A percentile compares a stretch with the other conserved stretches of the same genome.
phyloP scores from a whole-genome alignment of 2,797 vertebrate genomes.

The Enteromius anoplus region DNA sequence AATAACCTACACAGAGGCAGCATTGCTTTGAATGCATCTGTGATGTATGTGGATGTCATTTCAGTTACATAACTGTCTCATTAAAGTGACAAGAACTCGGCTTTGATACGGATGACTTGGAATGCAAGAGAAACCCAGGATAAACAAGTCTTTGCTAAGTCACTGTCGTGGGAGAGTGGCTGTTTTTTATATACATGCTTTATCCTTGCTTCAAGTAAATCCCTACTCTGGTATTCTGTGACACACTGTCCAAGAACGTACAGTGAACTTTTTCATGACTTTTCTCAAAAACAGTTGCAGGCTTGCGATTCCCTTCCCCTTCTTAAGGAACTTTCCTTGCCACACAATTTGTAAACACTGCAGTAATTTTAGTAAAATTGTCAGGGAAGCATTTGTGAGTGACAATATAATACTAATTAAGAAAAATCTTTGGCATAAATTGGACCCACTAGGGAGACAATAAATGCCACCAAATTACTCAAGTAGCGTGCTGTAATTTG shows the following conservation, averaged over 20 bases:
- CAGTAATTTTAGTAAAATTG: slow-evolving; percentile 24
- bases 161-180: slow-evolving; percentile 20
- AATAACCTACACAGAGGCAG: slow-evolving; percentile 16
- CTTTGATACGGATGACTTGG: slow-evolving; percentile 47
- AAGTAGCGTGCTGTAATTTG: slow-evolving; percentile 21
- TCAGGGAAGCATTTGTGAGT: slow-evolving; percentile 12
- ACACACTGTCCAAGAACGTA: not conserved
- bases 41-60: slow-evolving; percentile 26
- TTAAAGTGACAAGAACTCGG: slow-evolving; percentile 38
- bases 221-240: not conserved
- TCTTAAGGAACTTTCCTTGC: slow-evolving; percentile 4
- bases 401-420: slow-evolving; percentile 33
- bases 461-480: slow-evolving; percentile 28
- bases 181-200: not conserved
- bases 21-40: slow-evolving; percentile 16
- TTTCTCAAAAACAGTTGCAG: not conserved
- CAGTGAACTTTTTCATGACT: not conserved
- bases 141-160: slow-evolving; percentile 40
- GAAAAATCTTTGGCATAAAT: slow-evolving; percentile 23
- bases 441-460: slow-evolving; percentile 13
- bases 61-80: slow-evolving; percentile 45
- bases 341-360: not conserved
- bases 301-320: not conserved
- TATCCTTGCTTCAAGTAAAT: not conserved
- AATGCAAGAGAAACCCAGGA: slow-evolving; percentile 31